Evolutionary conservation across 2,113 vertebrate genomes (phyloP), one percentile per base, ranked within the genome.

Genomic region (Neodontobutis hainanensis): DNA sequence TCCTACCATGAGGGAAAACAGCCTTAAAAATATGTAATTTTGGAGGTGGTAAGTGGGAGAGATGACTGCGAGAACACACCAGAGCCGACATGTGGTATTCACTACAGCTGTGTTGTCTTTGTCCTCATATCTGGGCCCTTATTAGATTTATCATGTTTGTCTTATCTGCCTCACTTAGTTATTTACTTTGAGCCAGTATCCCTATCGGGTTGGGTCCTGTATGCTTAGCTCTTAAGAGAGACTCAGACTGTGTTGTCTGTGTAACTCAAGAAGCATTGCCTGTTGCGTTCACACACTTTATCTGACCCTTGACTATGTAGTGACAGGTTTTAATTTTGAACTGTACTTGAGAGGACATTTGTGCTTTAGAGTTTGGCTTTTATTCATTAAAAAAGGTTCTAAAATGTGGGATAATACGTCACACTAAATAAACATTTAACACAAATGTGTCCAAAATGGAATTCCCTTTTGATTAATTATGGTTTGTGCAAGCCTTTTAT

Each of bases 71-170:
- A 72, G 82, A 68, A 53, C 86, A 68, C 66, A 67, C 80, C 77
- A 64, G 55, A 55, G 60, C 65, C 48, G 72, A 90, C 91, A 92
- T 92, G 80, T 92, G 90, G 83, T 86, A 83, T 88, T 91, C 86
- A 87, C 88, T 88, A 85, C 77, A 78, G 80, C 81, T 75, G 73
- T 92, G 88, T 89, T 92, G 84, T 85, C 78, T 90, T 84, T 89
- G 73, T 78, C 69, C 73, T 87, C 77, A 71, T 75, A 70, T 85
- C 81, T 50, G 51, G 78, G 65, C 65, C 56, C 51, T 87, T 91
- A 90, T 92, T 87, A 84, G 70, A 89, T 91, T 90, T 78, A 89
- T 90, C 88, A 80, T 89, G 89, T 92, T 89, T 91, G 82, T 86
- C 84, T 89, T 89, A 84, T 90, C 82, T 79, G 78, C 83, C 82